Conservation (phyloP, 2,797 vertebrate species). For the Acanthurus leucopareius region DNA sequence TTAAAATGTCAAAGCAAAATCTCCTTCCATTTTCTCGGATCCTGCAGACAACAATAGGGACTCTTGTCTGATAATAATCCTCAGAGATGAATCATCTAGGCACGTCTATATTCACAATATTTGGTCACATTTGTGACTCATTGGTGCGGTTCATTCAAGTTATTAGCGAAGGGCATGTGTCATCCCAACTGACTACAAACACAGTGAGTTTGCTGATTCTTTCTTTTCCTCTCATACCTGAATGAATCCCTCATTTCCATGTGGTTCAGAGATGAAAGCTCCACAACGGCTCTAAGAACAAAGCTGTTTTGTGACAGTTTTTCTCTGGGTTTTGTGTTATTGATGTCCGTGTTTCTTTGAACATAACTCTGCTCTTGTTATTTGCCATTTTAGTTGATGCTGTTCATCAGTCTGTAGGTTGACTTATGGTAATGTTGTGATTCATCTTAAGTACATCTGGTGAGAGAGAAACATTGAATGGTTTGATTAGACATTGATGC, state of each 20-base stretch:
- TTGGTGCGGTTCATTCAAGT: conserved; percentile 21
- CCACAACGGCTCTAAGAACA: neutral
- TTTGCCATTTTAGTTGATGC: neutral
- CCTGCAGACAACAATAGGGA: conserved; percentile 12
- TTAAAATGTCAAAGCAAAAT: conserved; percentile 37
- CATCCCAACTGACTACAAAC: conserved; percentile 15
- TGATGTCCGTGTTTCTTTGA: conserved; percentile 6
- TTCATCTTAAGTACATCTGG: neutral
- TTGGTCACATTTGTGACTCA: conserved; percentile 43
- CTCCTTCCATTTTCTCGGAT: conserved; percentile 17
- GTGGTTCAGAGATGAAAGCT: conserved; percentile 7
- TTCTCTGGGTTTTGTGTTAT: neutral
- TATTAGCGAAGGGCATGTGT: conserved; percentile 43
- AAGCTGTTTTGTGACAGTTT: neutral
- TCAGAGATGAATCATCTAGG: conserved; percentile 16
- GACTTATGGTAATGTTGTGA: neutral
- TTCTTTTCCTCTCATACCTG: neutral
- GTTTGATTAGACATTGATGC: neutral
- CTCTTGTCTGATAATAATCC: conserved; percentile 36
- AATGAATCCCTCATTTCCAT: neutral
- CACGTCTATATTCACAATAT: conserved; percentile 12
- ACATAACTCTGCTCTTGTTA: neutral
- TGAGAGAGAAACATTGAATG: too few relatives aligned
- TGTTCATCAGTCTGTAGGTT: neutral
- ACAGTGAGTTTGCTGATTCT: neutral